Evolutionary conservation across 2,113 vertebrate species (phyloP), one percentile per base, ranked within the genome.

Genomic region (Rhea americana): DNA sequence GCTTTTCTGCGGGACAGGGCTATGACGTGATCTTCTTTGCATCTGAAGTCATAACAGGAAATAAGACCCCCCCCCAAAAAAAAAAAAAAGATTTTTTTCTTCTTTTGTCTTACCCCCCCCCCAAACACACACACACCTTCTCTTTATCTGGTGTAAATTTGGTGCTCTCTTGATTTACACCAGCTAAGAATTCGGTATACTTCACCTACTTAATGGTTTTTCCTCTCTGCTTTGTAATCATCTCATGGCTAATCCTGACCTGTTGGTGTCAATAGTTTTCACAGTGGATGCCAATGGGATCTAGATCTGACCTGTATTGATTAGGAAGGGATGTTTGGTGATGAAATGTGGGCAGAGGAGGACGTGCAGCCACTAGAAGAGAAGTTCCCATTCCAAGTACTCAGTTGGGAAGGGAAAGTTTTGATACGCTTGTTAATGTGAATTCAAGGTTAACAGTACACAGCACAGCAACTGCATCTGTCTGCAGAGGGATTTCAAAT

Each of bases 371-470:
- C 2, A 7, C 59, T 75, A n/a, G 37, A 85, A 65, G 79, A 90
- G 79, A 56, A 72, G n/a, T 68, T 62, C 55, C 24, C 21, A 5
- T 68, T 7, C n/a, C 47, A n/a, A 66, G 43, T 53, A 30, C 72
- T 81, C 35, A 6, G 37, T 1, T 72, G 43, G 81, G 43, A 90
- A 90, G 73, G 56, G 45, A 67, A 94, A 93, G 76, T 97, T 92
- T 73, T 32, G 65, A 80, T 51, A 16, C 18, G 16, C 41, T 95
- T 81, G 88, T 37, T 87, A 95, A 94, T 94, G 88, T 93, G 94
- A 95, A 70, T 91, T 94, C 97, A 97, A 96, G 91, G 95, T 96
- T 79, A 95, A 78, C 85, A 85, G 74, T 35, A 63, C 55, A 48
- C 68, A 93, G 80, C 66, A 82, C 90, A 92, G 89, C 50, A 87